Percentiles rank a stretch among this genome's conserved stretches.
Conservation (phyloP, 2,113 vertebrate species). For the Forbesichthys papilliferus region DNA sequence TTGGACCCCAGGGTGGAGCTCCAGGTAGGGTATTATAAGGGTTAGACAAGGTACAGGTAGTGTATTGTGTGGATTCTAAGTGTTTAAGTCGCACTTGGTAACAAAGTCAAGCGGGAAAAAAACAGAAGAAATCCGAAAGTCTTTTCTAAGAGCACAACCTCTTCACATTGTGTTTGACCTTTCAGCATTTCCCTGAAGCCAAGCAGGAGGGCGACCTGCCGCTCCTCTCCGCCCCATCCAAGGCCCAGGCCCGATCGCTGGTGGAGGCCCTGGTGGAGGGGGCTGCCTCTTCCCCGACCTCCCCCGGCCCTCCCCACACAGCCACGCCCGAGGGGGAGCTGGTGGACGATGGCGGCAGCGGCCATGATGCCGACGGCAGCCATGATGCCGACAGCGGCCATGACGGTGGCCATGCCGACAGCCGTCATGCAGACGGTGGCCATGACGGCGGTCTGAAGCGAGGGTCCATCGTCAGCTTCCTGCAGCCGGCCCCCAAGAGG, state of each 20-base stretch:
- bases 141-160: not conserved
- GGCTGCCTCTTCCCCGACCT: slow-evolving; percentile 6
- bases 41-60: too few relatives aligned
- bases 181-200: slow-evolving; percentile 64
- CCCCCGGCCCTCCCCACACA: not conserved
- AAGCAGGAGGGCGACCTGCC: slow-evolving; percentile 23
- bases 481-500: slow-evolving; percentile 62
- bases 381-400: slow-evolving; percentile 4
- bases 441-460: slow-evolving; percentile 49
- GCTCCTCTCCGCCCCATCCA: slow-evolving; percentile 61
- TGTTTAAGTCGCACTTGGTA: too few relatives aligned
- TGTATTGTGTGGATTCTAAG: too few relatives aligned
- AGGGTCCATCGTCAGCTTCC: slow-evolving; percentile 58
- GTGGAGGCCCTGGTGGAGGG: slow-evolving; percentile 47
- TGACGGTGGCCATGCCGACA: not conserved
- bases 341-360: not conserved
- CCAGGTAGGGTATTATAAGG: too few relatives aligned
- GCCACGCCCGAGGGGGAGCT: not conserved
- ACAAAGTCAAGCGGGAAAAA: too few relatives aligned
- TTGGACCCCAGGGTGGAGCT: too few relatives aligned
- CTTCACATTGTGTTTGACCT: not conserved
- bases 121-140: too few relatives aligned
- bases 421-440: slow-evolving; percentile 5
- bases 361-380: not conserved
- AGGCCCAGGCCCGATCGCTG: slow-evolving; percentile 45